These are phyloP conservation scores for Marmota flaviventris DNA, from an alignment of 2,113 vertebrate genomes.

Conservation along the genomic window DNA sequence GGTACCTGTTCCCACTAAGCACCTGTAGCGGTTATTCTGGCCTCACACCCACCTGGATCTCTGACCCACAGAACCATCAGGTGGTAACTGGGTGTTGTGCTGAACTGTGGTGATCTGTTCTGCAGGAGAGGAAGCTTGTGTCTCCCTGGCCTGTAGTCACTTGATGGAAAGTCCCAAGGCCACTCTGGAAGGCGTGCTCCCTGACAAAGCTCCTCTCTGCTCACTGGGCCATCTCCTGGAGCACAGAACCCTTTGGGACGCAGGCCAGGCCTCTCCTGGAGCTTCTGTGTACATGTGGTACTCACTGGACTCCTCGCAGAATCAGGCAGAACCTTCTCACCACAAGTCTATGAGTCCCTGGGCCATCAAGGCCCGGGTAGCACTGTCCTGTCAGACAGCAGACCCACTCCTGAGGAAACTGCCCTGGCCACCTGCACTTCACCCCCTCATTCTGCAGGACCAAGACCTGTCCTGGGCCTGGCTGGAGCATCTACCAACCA, in stretches of 20 bases:
- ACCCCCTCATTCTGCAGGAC: not conserved
- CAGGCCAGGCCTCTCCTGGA: too few relatives aligned
- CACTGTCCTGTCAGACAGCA: not conserved
- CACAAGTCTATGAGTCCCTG: not conserved
- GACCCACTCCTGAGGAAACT: too few relatives aligned
- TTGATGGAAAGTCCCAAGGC: not conserved
- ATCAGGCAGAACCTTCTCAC: not conserved
- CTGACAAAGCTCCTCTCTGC: not conserved
- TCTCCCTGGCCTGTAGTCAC: not conserved
- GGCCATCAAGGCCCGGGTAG: not conserved
- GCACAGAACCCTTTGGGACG: fast-evolving
- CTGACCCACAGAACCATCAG: not conserved
- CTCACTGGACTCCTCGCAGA: not conserved
- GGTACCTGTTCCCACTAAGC: not conserved
- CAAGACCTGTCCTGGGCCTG: not conserved
- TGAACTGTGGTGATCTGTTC: too few relatives aligned
- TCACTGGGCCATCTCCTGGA: not conserved
- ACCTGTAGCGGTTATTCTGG: not conserved
- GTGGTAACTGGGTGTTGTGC: fast-evolving
- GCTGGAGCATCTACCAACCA: too few relatives aligned
- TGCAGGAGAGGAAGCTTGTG: not conserved
- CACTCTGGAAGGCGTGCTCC: not conserved
- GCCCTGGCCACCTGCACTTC: not conserved
- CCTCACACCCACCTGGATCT: too few relatives aligned
- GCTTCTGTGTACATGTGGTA: too few relatives aligned